These are phyloP conservation scores for Anthoscopus minutus DNA, from an alignment of 2,113 vertebrate genomes.

Conservation along the genomic window DNA sequence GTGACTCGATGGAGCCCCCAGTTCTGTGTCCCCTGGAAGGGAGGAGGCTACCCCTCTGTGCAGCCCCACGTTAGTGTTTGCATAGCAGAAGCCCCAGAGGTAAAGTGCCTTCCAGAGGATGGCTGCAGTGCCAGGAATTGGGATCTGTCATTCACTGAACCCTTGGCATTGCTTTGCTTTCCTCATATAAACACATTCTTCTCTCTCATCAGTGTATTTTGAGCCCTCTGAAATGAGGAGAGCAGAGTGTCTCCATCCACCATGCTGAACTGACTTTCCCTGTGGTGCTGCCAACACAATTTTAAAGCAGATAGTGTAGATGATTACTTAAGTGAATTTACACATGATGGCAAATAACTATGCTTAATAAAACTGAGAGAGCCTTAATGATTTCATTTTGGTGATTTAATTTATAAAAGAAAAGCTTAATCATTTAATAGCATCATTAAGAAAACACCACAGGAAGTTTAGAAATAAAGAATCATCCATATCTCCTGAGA, in stretches of 20 bases:
- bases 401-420: slow-evolving; percentile 63
- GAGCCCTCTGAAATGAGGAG: not conserved
- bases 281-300: not conserved
- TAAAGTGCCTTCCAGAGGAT: not conserved
- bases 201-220: not conserved
- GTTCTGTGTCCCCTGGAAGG: not conserved
- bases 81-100: not conserved
- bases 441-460: slow-evolving; percentile 58
- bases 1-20: not conserved
- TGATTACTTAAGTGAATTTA: slow-evolving; percentile 60
- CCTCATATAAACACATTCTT: not conserved
- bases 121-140: not conserved
- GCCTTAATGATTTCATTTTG: slow-evolving; percentile 44
- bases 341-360: slow-evolving; percentile 58
- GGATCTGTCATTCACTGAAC: not conserved
- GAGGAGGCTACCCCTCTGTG: not conserved
- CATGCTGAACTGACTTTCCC: slow-evolving; percentile 25
- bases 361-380: slow-evolving; percentile 50
- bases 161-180: not conserved
- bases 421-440: slow-evolving; percentile 59
- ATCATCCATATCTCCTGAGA: slow-evolving; percentile 45
- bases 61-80: not conserved
- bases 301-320: slow-evolving; percentile 22
- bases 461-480: slow-evolving; percentile 59
- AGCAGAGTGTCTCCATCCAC: not conserved